A percentile compares a stretch with the other conserved stretches of the same genome.
Evolutionary conservation across 2,113 vertebrate species (phyloP).

Genomic region (Falco punctatus): DNA sequence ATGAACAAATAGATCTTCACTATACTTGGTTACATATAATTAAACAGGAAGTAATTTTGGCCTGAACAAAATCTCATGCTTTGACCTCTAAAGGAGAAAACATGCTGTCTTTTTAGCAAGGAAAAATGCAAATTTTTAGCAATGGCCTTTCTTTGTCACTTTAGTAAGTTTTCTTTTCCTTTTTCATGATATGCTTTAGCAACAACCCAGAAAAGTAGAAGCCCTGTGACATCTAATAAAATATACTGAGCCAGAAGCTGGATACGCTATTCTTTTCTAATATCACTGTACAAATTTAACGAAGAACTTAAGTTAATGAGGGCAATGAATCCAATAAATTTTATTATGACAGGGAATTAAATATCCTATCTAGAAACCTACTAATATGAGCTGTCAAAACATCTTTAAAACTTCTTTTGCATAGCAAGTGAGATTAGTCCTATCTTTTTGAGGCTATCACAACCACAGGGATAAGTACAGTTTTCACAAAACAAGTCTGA

Average conservation of each 20-base stretch:
- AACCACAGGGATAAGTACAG: neutral
- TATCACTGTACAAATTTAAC: conserved; percentile 45
- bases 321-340: neutral
- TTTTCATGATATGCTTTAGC: neutral
- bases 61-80: conserved; percentile 23
- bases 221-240: neutral
- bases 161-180: neutral
- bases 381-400: neutral
- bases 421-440: neutral
- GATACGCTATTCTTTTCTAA: neutral
- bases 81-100: neutral
- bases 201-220: neutral
- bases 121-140: neutral
- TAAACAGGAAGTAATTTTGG: conserved; percentile 36
- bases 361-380: neutral
- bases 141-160: neutral
- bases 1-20: conserved; percentile 53
- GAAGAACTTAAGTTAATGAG: conserved; percentile 31
- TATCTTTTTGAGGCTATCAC: neutral
- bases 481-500: neutral
- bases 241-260: neutral
- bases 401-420: neutral
- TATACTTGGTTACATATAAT: conserved; percentile 60
- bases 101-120: neutral
- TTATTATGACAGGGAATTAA: neutral